A percentile compares a stretch with the other conserved stretches of the same genome.
These are phyloP conservation scores for Lipophrys pholis DNA, from an alignment of 2,113 vertebrate genomes.

Conservation along the genomic window DNA sequence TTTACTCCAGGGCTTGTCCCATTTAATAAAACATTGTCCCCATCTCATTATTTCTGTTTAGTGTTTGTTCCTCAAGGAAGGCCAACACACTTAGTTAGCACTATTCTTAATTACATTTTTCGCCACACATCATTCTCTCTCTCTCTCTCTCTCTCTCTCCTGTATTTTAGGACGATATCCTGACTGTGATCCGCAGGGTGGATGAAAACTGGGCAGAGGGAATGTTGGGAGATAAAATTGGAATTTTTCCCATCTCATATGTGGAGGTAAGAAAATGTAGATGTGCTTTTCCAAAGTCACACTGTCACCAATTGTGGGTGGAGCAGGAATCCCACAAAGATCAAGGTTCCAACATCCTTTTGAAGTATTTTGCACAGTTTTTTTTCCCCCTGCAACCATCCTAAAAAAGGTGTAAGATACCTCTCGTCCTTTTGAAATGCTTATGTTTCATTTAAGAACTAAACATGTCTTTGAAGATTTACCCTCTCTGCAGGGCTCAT, in stretches of 20 bases:
- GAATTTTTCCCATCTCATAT: slow-evolving; percentile 99
- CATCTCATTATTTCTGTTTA: slow-evolving; percentile 44
- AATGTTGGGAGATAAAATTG: slow-evolving; percentile 99
- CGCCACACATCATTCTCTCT: slow-evolving; percentile 15
- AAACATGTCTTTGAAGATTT: slow-evolving; percentile 60
- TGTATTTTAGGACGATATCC: slow-evolving; percentile 90
- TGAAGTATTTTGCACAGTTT: not conserved
- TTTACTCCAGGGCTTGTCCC: slow-evolving; percentile 21
- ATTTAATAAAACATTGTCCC: slow-evolving; percentile 34
- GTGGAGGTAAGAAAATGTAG: slow-evolving; percentile 89
- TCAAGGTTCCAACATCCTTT: not conserved
- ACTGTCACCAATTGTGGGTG: slow-evolving; percentile 3
- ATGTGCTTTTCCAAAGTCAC: not conserved
- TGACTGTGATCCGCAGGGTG: slow-evolving; percentile 98
- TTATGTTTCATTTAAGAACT: slow-evolving; percentile 30
- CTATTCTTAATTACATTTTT: slow-evolving; percentile 39
- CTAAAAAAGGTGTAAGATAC: slow-evolving; percentile 14
- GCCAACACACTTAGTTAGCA: slow-evolving; percentile 31
- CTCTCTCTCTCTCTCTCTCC: slow-evolving; percentile 22
- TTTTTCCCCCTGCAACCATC: not conserved
- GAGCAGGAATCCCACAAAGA: slow-evolving; percentile 1
- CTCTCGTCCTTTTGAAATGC: slow-evolving; percentile 33
- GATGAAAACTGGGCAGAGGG: slow-evolving; percentile 99
- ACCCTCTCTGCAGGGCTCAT: slow-evolving; percentile 30
- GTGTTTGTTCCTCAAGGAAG: slow-evolving; percentile 43